Conservation (phyloP, 2,888 invertebrate genomes). For the Harpagoxenus sublaevis region DNA sequence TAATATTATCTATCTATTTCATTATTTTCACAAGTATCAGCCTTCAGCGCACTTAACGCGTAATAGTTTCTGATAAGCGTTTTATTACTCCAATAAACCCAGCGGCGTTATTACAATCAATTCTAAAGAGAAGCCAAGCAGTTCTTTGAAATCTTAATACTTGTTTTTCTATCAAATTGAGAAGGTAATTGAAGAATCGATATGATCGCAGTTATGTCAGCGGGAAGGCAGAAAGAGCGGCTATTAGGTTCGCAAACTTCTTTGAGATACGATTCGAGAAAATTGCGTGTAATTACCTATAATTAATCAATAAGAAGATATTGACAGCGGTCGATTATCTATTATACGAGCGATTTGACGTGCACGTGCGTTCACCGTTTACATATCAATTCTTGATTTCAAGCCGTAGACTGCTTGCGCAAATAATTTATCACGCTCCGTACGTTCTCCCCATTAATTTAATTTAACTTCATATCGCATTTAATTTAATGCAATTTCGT, state of each 20-base stretch:
- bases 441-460: not conserved
- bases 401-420: not conserved
- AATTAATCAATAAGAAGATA: not conserved
- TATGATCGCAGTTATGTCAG: conserved; percentile 23
- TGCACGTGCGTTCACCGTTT: not conserved
- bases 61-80: conserved; percentile 24
- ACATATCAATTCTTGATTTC: conserved; percentile 11
- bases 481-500: not conserved
- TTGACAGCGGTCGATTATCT: not conserved
- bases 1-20: conserved; percentile 15
- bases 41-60: not conserved
- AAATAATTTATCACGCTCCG: not conserved
- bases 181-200: conserved; percentile 16
- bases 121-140: not conserved
- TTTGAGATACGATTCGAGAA: not conserved
- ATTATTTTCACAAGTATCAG: not conserved
- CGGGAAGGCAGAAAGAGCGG: not conserved
- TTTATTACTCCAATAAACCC: not conserved
- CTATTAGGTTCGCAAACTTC: not conserved
- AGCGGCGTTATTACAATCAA: not conserved
- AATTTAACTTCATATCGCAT: not conserved
- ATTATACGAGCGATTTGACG: not conserved
- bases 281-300: conserved; percentile 8
- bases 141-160: conserved; percentile 11
- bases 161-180: conserved; percentile 22